Evolutionary conservation across 2,888 invertebrate species (phyloP).

Genomic region (Callyntrura guangdongensis): DNA sequence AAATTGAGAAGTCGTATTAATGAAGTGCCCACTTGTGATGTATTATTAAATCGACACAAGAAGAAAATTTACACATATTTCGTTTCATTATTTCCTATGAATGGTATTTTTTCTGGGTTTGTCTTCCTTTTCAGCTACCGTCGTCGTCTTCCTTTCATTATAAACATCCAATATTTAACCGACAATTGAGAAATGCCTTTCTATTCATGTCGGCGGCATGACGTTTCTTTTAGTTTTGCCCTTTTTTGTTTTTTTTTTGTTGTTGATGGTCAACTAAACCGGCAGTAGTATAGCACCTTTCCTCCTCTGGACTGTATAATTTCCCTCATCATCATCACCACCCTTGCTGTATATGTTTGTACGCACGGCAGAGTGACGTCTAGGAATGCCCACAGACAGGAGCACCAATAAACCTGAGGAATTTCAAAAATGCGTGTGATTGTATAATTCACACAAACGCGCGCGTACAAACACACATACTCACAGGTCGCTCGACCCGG

Average conservation of each 20-base stretch:
- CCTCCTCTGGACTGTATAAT: slow-evolving; percentile 8
- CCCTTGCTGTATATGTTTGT: not conserved
- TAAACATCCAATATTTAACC: not conserved
- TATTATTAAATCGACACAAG: not conserved
- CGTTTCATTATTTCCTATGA: not conserved
- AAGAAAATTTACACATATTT: slow-evolving; percentile 10
- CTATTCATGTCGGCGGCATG: slow-evolving; percentile 42
- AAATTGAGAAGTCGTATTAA: no score
- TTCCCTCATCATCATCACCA: not conserved
- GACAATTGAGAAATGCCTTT: not conserved
- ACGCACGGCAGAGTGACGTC: slow-evolving; percentile 22
- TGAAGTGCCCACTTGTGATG: not conserved
- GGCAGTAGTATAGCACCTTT: not conserved
- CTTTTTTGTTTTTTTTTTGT: not conserved
- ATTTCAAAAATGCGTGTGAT: slow-evolving; percentile 69
- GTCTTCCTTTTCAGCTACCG: not conserved
- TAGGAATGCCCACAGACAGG: slow-evolving; percentile 61
- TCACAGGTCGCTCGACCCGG: not conserved
- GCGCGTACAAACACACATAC: no score
- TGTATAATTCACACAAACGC: slow-evolving; percentile 59
- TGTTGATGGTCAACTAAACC: not conserved
- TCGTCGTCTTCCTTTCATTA: not conserved
- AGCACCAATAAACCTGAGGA: slow-evolving; percentile 27
- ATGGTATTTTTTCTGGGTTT: slow-evolving; percentile 18
- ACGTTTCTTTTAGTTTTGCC: slow-evolving; percentile 35